Evolutionary conservation across 2,888 invertebrate genomes (phyloP).

Genomic region (Melieria picta): DNA sequence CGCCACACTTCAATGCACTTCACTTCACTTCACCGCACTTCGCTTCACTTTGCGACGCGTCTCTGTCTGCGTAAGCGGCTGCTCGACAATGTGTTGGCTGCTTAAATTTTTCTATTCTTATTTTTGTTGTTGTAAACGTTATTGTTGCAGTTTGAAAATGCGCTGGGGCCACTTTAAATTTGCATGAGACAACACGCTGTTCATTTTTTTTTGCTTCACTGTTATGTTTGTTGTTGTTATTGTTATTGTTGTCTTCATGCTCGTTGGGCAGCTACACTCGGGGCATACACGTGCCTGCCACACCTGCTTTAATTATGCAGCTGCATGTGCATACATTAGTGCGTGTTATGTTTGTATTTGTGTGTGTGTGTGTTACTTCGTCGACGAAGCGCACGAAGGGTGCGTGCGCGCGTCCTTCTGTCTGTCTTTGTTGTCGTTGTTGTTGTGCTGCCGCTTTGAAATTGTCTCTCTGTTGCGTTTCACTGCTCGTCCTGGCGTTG

Average conservation of each 20-base stretch:
- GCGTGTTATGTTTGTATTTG: constrained; percentile 14
- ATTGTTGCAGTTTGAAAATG: background rate
- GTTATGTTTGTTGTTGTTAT: background rate
- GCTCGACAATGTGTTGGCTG: no score
- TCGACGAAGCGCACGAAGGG: background rate
- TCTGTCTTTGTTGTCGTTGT: no score
- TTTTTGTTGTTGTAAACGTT: no score
- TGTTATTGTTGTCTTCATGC: background rate
- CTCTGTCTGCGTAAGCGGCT: no score
- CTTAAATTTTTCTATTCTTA: no score
- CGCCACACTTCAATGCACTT: no score
- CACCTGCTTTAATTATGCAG: constrained; percentile 38
- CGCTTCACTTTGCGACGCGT: no score
- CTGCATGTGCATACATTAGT: constrained; percentile 9
- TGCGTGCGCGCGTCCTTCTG: background rate
- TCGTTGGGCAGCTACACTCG: constrained; percentile 9
- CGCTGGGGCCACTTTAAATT: background rate
- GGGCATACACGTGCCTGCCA: constrained; percentile 43
- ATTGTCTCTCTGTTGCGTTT: no score
- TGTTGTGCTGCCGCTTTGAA: no score
- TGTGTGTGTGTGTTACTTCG: background rate
- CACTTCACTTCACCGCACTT: no score
- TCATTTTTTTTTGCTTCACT: background rate
- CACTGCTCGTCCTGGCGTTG: no score
- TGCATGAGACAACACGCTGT: background rate